Conservation (phyloP, 2,888 invertebrate genomes). For the Dioctria rufipes region DNA sequence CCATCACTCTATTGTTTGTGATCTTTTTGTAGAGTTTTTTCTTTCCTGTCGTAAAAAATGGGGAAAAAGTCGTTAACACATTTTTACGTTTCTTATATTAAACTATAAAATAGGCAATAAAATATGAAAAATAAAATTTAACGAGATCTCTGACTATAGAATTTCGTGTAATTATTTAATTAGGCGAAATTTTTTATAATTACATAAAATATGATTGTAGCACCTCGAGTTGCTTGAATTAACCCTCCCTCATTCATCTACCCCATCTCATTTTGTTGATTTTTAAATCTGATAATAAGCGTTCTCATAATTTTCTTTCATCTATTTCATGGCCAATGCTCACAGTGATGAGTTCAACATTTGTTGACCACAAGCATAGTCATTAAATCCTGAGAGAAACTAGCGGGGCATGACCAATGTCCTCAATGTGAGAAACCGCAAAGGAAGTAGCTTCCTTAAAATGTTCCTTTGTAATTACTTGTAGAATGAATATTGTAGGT, state of each 20-base stretch:
- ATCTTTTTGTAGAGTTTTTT: background rate
- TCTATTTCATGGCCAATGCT: constrained; percentile 34
- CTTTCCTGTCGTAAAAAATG: background rate
- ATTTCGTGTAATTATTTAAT: background rate
- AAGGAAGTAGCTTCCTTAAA: constrained; percentile 16
- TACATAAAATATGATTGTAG: background rate
- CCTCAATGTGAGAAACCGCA: constrained; percentile 45
- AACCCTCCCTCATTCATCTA: background rate
- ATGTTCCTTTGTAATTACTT: constrained; percentile 1
- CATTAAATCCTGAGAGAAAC: constrained; percentile 32
- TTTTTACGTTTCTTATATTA: too few species aligned
- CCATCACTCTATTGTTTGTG: background rate
- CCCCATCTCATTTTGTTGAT: background rate
- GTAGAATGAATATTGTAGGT: background rate
- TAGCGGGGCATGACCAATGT: constrained; percentile 12
- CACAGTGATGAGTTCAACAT: constrained; percentile 18
- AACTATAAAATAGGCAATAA: background rate
- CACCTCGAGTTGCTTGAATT: background rate
- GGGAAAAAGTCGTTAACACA: too few species aligned
- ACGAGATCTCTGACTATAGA: background rate
- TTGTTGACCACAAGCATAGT: background rate
- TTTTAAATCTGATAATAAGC: constrained; percentile 36
- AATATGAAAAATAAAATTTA: background rate
- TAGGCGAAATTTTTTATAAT: background rate
- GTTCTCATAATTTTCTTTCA: constrained; percentile 30